Evolutionary conservation across 2,113 vertebrate genomes (phyloP), one percentile per base, ranked within the genome.

Genomic region (Zeus faber): DNA sequence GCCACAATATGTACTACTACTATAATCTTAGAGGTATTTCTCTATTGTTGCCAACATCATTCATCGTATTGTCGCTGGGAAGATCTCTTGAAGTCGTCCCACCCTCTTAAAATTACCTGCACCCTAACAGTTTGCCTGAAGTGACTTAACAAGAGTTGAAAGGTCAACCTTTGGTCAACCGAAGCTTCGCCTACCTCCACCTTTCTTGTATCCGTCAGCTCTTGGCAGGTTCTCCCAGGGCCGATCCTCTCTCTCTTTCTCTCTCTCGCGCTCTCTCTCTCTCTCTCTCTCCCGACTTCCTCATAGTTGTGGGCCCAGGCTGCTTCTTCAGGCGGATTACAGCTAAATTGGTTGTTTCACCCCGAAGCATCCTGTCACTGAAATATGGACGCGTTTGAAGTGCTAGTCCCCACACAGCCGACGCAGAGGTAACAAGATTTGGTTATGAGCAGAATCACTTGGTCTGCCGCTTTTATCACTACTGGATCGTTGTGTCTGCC

Each of bases 341-440:
- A 79, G 78, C 57, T 81, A 79, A 80, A 77, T 64, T 55, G 70
- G 67, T 70, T 84, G 77, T 74, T 78, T 69, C 78, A 21, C 66
- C 82, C 83, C 21, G 55, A 18, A 81, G 79, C 71, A 5, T 53
- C 22, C 72, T 83, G 79, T 82, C 83, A 80, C 67, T 80, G 65
- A 85, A 85, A 77, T 82, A 88, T 87, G 79, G 76, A 72, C 62
- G 81, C 7, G 62, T 76, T 82, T 88, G 74, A 88, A 76, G 70
- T 69, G 21, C 52, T 62, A 18, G 62, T 41, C 49, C 21, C 53
- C 49, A 62, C 74, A 21, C 23, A 54, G 64, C 58, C 56, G 37
- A 52, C 2, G 5, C 65, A 40, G 62, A 59, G 41, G 54, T 66
- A 62, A 56, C 76, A 60, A 54, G 75, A 74, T 76, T 59, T 50